A percentile compares a stretch with the other conserved stretches of the same genome.
These are phyloP conservation scores for Leucoraja erinaceus DNA, from an alignment of 2,113 vertebrate genomes.

Conservation along the genomic window DNA sequence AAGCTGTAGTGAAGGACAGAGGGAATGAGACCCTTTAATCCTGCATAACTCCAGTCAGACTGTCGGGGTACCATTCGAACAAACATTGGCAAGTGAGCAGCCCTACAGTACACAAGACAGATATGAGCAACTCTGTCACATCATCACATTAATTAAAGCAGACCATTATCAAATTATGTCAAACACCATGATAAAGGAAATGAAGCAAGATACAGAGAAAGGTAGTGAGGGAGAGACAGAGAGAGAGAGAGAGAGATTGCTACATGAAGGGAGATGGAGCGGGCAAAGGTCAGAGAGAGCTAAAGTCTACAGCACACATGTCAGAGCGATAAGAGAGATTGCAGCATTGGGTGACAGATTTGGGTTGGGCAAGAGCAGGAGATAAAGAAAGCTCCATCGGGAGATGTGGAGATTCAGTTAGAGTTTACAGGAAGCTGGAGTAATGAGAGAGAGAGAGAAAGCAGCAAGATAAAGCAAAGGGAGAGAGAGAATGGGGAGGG, in stretches of 20 bases:
- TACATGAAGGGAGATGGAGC: no score
- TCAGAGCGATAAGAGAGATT: no score
- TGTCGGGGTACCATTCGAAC: slow-evolving; percentile 65
- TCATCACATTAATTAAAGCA: neutral
- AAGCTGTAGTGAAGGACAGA: slow-evolving; percentile 79
- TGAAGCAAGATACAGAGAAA: neutral
- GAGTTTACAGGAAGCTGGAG: no score
- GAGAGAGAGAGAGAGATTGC: neutral
- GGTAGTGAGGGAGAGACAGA: neutral
- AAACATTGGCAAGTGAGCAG: slow-evolving; percentile 70
- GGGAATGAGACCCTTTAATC: slow-evolving; percentile 77
- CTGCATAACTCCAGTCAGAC: slow-evolving; percentile 70
- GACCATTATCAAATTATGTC: neutral
- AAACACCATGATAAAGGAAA: neutral
- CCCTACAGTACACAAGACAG: slow-evolving; percentile 50
- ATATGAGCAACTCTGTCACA: neutral
- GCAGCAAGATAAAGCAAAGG: neutral
- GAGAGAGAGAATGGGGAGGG: neutral
- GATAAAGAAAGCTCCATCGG: no score
- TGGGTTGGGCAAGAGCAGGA: no score
- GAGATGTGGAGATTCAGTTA: no score
- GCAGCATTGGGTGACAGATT: no score
- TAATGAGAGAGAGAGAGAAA: no score
- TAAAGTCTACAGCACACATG: no score
- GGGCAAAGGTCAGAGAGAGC: no score